phyloP scores from a whole-genome alignment of 2,113 vertebrate species.

The Bombycilla garrulus region DNA sequence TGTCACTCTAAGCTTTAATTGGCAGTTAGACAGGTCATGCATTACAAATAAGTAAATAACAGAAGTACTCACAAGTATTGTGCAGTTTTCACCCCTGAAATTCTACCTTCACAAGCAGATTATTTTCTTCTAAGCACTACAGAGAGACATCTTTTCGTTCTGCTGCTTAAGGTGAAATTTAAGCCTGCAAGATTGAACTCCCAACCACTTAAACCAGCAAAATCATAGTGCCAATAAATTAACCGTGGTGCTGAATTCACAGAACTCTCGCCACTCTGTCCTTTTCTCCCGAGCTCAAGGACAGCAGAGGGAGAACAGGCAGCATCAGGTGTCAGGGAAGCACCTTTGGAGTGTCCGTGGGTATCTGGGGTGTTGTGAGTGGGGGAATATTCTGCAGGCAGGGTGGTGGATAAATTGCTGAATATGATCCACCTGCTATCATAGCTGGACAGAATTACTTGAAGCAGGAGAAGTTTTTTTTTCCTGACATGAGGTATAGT shows the following conservation, averaged over 20 bases:
- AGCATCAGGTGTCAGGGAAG: neutral
- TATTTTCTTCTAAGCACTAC: neutral
- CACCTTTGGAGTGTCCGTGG: neutral
- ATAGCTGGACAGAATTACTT: neutral
- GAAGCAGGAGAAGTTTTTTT: neutral
- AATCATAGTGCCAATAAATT: neutral
- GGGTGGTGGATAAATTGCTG: neutral
- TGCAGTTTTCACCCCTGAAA: neutral
- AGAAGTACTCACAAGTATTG: neutral
- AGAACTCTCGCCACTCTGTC: neutral
- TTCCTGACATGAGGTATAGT: neutral
- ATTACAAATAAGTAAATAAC: neutral
- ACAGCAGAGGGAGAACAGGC: neutral
- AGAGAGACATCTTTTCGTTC: neutral
- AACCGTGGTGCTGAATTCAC: neutral
- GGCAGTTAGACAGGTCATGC: neutral
- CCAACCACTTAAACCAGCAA: neutral
- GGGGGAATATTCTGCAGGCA: neutral
- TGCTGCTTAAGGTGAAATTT: neutral
- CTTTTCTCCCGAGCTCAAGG: neutral
- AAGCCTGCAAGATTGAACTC: neutral
- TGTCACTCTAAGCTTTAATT: neutral
- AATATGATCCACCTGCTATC: neutral
- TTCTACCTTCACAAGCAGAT: neutral
- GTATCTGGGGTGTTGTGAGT: fast-evolving